Evolutionary conservation across 2,888 invertebrate species (phyloP).

Genomic region (Limnephilus rhombicus): DNA sequence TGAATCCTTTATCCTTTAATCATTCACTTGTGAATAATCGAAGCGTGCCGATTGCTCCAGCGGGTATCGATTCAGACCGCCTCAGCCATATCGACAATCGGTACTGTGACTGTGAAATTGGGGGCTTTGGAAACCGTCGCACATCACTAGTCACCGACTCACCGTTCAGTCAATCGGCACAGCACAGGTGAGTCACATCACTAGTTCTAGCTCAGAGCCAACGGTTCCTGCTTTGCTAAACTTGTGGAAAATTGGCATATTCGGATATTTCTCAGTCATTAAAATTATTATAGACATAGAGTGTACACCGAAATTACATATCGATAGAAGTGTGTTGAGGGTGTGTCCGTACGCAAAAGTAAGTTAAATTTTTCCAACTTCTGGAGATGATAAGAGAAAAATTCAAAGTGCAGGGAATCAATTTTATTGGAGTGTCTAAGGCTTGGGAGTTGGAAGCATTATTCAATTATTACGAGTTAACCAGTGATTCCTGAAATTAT

Average conservation of each 20-base stretch:
- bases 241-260: constrained; percentile 26
- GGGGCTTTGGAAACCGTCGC: constrained; percentile 49
- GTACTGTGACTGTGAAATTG: constrained; percentile 56
- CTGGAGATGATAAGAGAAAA: too few relatives aligned
- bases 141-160: constrained; percentile 37
- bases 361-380: too few relatives aligned
- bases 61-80: constrained; percentile 40
- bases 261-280: neutral
- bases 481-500: too few relatives aligned
- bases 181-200: constrained; percentile 7
- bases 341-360: too few relatives aligned
- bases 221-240: neutral
- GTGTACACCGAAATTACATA: too few relatives aligned
- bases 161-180: constrained; percentile 24
- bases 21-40: constrained; percentile 30
- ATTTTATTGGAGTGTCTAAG: too few relatives aligned
- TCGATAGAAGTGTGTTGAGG: too few relatives aligned
- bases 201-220: neutral
- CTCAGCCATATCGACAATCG: neutral
- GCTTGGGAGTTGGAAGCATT: too few relatives aligned
- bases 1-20: neutral
- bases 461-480: too few relatives aligned
- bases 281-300: too few relatives aligned
- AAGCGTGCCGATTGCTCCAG: constrained; percentile 38
- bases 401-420: too few relatives aligned